Evolutionary conservation across 1,140 invertebrate species (phyloP).

Genomic region (Listronotus bonariensis): DNA sequence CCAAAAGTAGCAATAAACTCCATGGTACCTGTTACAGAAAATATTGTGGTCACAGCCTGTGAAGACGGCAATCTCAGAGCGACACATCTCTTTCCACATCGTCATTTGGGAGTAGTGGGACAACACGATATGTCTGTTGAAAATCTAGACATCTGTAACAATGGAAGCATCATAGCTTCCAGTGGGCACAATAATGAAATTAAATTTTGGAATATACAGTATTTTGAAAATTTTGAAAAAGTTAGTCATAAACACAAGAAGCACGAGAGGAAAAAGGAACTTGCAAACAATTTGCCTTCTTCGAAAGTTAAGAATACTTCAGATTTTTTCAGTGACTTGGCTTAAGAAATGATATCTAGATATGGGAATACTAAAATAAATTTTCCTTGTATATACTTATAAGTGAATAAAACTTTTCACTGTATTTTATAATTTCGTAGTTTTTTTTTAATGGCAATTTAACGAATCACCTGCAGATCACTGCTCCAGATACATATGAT

Average conservation of each 20-base stretch:
- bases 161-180: slow-evolving; percentile 80
- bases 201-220: slow-evolving; percentile 91
- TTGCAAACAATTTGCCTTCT: slow-evolving; percentile 78
- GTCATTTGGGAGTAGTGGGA: slow-evolving; percentile 77
- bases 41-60: slow-evolving; percentile 82
- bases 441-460: no score
- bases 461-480: no score
- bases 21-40: slow-evolving; percentile 84
- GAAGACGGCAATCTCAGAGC: slow-evolving; percentile 88
- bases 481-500: no score
- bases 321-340: slow-evolving; percentile 77
- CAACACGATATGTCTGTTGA: slow-evolving; percentile 84
- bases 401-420: no score
- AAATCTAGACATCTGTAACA: slow-evolving; percentile 76
- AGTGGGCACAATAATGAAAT: slow-evolving; percentile 85
- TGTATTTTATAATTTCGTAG: no score
- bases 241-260: slow-evolving; percentile 66
- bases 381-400: no score
- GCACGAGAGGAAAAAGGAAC: slow-evolving; percentile 70
- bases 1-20: slow-evolving; percentile 78
- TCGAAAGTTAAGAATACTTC: slow-evolving; percentile 75
- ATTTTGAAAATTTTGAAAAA: slow-evolving; percentile 77
- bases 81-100: slow-evolving; percentile 83
- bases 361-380: no score
- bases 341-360: slow-evolving; percentile 8